Conservation (phyloP, 2,888 invertebrate species). For the Meghimatium bilineatum region DNA sequence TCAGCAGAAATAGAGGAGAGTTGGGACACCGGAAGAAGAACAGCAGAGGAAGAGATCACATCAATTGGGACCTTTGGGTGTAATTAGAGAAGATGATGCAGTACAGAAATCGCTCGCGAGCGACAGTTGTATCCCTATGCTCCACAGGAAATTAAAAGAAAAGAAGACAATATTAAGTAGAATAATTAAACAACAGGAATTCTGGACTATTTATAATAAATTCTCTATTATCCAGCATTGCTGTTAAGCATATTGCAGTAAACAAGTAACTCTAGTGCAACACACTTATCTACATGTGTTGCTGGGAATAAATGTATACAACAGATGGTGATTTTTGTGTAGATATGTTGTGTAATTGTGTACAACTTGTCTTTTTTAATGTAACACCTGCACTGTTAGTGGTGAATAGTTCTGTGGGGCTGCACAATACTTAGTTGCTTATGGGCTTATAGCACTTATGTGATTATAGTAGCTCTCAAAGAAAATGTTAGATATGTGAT, state of each 20-base stretch:
- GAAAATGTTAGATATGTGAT: not conserved
- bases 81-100: no score
- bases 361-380: not conserved
- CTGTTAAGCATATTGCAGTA: slow-evolving; percentile 13
- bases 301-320: slow-evolving; percentile 17
- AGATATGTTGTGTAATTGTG: not conserved
- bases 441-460: not conserved
- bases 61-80: no score
- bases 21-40: no score
- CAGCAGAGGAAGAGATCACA: no score
- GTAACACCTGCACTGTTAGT: not conserved
- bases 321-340: slow-evolving; percentile 13
- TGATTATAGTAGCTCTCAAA: not conserved
- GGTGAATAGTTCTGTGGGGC: not conserved
- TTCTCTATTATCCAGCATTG: slow-evolving; percentile 10
- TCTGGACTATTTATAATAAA: not conserved
- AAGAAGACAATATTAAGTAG: no score
- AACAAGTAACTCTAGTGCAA: not conserved
- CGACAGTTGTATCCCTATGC: no score
- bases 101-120: no score
- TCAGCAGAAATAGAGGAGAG: no score
- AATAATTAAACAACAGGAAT: no score
- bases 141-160: no score
- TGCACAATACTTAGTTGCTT: not conserved
- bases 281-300: slow-evolving; percentile 1